phyloP scores from a whole-genome alignment of 2,888 invertebrate species.

The Diplolepis rosae region DNA sequence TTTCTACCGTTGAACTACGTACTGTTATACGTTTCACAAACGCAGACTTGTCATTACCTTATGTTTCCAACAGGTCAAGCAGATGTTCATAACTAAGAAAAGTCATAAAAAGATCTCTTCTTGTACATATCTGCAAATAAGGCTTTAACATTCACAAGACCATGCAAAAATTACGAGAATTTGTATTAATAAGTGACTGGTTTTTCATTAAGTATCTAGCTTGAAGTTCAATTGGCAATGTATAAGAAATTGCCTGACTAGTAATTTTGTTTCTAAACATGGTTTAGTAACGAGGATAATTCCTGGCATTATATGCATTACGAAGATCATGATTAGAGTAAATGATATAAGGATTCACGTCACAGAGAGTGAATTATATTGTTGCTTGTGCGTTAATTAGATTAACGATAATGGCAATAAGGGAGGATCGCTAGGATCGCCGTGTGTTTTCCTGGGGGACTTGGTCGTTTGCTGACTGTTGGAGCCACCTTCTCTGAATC shows the following conservation, averaged over 20 bases:
- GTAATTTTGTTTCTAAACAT: too few relatives aligned
- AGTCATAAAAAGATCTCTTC: not conserved
- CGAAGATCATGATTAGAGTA: too few relatives aligned
- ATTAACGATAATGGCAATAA: slow-evolving; percentile 46
- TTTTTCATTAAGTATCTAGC: too few relatives aligned
- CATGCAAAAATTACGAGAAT: not conserved
- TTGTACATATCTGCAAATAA: not conserved
- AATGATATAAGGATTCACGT: too few relatives aligned
- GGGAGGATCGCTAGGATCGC: slow-evolving; percentile 40
- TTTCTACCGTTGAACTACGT: not conserved
- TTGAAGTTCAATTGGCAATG: too few relatives aligned
- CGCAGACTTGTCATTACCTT: not conserved
- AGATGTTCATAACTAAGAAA: not conserved
- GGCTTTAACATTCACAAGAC: not conserved
- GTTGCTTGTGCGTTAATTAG: not conserved
- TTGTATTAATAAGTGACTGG: not conserved
- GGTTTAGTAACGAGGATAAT: too few relatives aligned
- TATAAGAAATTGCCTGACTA: too few relatives aligned
- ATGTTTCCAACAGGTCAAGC: not conserved
- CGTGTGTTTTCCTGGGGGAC: slow-evolving; percentile 34
- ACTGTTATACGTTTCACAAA: not conserved
- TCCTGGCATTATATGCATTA: too few relatives aligned
- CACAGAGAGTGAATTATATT: too few relatives aligned
- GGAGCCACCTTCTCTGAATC: slow-evolving; percentile 47
- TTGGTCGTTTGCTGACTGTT: slow-evolving; percentile 40